A percentile compares a stretch with the other conserved stretches of the same genome.
Evolutionary conservation across 1,140 invertebrate genomes (phyloP).

Genomic region (Rhopalosiphum padi): DNA sequence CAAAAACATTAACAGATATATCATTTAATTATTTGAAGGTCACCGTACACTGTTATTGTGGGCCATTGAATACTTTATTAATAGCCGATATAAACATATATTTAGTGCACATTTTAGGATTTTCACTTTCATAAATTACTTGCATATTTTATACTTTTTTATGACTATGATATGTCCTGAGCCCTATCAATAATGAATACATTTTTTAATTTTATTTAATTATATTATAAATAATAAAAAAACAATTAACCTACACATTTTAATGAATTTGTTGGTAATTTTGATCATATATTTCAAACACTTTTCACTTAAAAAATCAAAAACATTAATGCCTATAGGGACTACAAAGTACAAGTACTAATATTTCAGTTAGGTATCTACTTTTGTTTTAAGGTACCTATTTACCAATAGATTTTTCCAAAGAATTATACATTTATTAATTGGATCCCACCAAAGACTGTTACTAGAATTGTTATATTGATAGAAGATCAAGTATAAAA

Average conservation of each 20-base stretch:
- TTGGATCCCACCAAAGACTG: not conserved
- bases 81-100: not conserved
- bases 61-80: too few relatives aligned
- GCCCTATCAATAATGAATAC: not conserved
- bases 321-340: not conserved
- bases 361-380: not conserved
- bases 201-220: not conserved
- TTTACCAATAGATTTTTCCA: not conserved
- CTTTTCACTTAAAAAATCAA: not conserved
- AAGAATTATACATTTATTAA: not conserved
- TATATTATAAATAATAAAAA: too few relatives aligned
- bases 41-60: not conserved
- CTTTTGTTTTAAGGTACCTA: not conserved
- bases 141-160: not conserved
- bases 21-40: not conserved
- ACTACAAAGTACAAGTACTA: not conserved
- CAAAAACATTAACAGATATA: not conserved
- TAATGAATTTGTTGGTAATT: too few relatives aligned
- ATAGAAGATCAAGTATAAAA: not conserved
- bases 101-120: not conserved
- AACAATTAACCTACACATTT: too few relatives aligned
- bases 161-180: not conserved
- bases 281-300: not conserved
- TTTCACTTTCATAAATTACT: not conserved
- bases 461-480: not conserved